Base-by-base conservation (phyloP, 2,113 vertebrate species). In the Mesoclemmys tuberculata region DNA sequence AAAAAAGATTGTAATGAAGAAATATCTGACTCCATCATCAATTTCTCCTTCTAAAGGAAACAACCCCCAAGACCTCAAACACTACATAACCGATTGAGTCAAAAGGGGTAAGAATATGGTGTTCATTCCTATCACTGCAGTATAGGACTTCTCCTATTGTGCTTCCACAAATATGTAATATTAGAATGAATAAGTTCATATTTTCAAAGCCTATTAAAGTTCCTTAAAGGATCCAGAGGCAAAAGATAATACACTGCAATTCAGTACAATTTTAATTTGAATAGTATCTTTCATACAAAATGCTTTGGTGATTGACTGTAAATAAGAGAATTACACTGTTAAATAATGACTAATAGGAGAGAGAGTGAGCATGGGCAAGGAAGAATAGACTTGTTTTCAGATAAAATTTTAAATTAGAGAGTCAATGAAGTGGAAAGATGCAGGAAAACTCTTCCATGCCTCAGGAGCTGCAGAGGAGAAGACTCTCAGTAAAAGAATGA, bases 181-280 rank as follows among this genome's bases (percentile, higher is more conserved):
- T 80, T 52, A 51, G 31, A 64, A 35, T 38, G 51, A 88, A 88
- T 84, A 88, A 31, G 35, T 74, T 19, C 35, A 84, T 84, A n/a
- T 88, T 74, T 52, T 87, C 64, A 83, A 78, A 52, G 35, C 38
- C 27, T 56, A 80, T 46, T 74, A 56, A 26, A 41, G 35, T 68
- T 84, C 48, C 44, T 85, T 81, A 61, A 81, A 84, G 52, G 84
- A 74, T 84, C 10, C 51, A 80, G 27, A 61, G 52, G 75, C 61
- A 51, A 52, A 41, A 46, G 77, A 89, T 85, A 89, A 84, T 81
- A 64, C 46, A 81, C n/a, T 58, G 82, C 75, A 85, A 51, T 74
- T 21, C 29, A 74, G 58, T 92, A 84, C 75, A 92, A 89, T 85
- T 93, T 89, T 89, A 89, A 89, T 89, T 89, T 89, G 82, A 93